Base-by-base conservation (phyloP, 1,140 invertebrate species). In the Anoplolepis gracilipes region DNA sequence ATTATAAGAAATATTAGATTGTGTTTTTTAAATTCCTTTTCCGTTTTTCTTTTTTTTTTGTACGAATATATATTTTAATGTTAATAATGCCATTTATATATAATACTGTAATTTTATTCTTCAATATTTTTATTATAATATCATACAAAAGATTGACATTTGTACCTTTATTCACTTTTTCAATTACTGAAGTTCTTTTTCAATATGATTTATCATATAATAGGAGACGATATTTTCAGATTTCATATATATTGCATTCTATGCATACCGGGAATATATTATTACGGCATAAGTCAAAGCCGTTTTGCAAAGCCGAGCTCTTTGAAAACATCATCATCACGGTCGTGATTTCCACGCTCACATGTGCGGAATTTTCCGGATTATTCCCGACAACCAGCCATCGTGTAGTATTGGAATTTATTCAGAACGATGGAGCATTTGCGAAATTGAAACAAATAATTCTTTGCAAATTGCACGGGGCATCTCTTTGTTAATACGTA, bases 271-370 rank as follows among this genome's bases (percentile, higher is more conserved):
- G 42, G 59, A 79, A 85, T 88, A 49, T 49, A 88, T 88, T 70
- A 88, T 88, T 61, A 57, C 82, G 75, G 73, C 61, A 59, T 84
- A 85, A 88, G 86, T 88, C 87, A 76, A 69, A 88, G 82, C 46
- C 67, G 53, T 88, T 87, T 88, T 67, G 87, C 64, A 75, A 36
- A 85, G 53, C 16, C 65, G 10, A 69, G 55, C 53, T 82, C 86
- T 88, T 88, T 88, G 87, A 79, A 85, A 88, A 73, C 67, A 61
- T 55, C 49, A 22, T 55, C 75, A 59, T 11, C 65, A 25, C 86
- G 57, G 64, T 88, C 73, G 53, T 70, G 30, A 59, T 36, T 82
- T 72, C 65, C 65, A 16, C 25, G 30, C 11, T 25, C 59, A 33
- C 4, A 46, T 5, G 5, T 49, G 42, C 57, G 28, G 46, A 84